Evolutionary conservation across 2,888 invertebrate genomes (phyloP).

Genomic region (Pyralis farinalis): DNA sequence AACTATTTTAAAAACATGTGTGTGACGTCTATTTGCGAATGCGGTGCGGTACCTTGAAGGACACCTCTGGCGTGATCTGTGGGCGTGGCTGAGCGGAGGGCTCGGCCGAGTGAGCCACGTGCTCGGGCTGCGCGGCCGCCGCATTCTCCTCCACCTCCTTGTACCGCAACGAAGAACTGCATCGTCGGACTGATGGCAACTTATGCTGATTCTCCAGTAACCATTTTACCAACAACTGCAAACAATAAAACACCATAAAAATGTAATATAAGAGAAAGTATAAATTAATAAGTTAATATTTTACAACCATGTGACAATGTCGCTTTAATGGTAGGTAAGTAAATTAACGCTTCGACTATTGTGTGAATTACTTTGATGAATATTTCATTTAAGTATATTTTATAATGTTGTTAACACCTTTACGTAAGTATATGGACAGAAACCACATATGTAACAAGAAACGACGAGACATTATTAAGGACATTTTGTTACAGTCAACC

Average conservation of each 20-base stretch:
- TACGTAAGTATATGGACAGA: too few species aligned
- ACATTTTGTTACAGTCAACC: too few species aligned
- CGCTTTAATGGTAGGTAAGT: too few species aligned
- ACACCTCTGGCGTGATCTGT: constrained; percentile 58
- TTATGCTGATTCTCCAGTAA: constrained; percentile 87
- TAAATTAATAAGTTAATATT: too few species aligned
- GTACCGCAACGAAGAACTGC: constrained; percentile 77
- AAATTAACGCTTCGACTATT: too few species aligned
- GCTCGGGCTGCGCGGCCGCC: constrained; percentile 37
- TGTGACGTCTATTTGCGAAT: neutral
- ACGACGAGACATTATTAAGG: too few species aligned
- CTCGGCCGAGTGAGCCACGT: constrained; percentile 31
- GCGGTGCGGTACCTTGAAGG: constrained; percentile 78
- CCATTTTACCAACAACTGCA: constrained; percentile 82
- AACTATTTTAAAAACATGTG: neutral
- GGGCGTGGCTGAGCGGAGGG: constrained; percentile 47
- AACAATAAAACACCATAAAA: neutral
- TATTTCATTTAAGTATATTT: too few species aligned
- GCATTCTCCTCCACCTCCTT: constrained; percentile 69
- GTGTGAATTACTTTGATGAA: too few species aligned
- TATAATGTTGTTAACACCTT: too few species aligned
- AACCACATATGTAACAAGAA: too few species aligned
- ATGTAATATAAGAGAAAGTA: too few species aligned
- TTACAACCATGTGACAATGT: too few species aligned
- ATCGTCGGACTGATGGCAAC: constrained; percentile 81